Evolutionary conservation across 2,888 invertebrate genomes (phyloP), one percentile per base, ranked within the genome.

Genomic region (Halictus quadricinctus): DNA sequence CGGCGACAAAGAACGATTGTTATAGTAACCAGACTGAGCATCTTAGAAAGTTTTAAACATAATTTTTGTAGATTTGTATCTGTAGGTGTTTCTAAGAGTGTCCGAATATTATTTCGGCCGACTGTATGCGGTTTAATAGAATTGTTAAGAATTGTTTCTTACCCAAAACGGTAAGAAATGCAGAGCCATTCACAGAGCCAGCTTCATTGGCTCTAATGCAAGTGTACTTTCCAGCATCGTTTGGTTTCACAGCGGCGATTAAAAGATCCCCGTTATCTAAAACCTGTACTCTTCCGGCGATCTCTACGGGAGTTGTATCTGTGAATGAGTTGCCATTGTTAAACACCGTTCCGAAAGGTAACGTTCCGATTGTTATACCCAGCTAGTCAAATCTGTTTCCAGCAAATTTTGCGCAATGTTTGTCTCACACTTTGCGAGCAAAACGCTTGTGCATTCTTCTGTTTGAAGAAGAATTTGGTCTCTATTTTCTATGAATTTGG

Each of bases 181-280:
- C 98, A 90, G 97, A 97, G 81, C 97, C 98, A 89, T 97, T 96
- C 50, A 97, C 97, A 88, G 96, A 96, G 69, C 99, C 99, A 78
- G 98, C 98, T 95, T 98, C 98, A 94, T 99, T 99, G 76, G 97
- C 96, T 85, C 99, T 96, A 73, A 97, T 95, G 94, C 99, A 99
- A 15, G 97, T 97, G 95, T 99, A 99, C 93, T 97, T 96, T 46
- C 99, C 99, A 85, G 97, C 97, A 95, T 99, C 99, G 46, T 96
- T 95, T 88, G 97, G 96, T 86, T 97, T 96, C 4, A 98, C 97
- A 84, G 98, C 97, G 10, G 98, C 97, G 88, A 99, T 97, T 90
- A 98, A 95, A 90, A 99, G 96, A 95, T 98, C 98, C 60, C 98
- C 98, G 90, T 97, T 97, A 87, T 98, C 98, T 88, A 98, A 95